These are phyloP conservation scores for Tretioscincus oriximinensis DNA, from an alignment of 2,113 vertebrate genomes.

Conservation along the genomic window DNA sequence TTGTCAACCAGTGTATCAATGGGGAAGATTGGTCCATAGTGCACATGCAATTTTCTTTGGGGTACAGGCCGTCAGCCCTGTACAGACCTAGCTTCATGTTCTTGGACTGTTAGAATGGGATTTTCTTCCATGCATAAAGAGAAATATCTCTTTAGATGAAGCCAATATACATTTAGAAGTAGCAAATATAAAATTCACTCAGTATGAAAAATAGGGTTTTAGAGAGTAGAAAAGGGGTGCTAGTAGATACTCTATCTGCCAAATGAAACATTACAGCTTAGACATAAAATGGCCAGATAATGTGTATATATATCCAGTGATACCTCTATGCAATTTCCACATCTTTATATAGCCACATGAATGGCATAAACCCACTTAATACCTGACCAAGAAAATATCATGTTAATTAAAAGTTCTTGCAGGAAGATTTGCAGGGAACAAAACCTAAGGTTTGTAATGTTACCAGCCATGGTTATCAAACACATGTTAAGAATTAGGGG, in stretches of 20 bases:
- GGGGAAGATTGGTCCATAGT: no score
- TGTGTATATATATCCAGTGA: not conserved
- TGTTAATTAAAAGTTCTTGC: not conserved
- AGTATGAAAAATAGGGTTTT: no score
- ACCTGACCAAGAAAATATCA: not conserved
- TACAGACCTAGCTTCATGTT: not conserved
- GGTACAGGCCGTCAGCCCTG: no score
- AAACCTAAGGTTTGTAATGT: not conserved
- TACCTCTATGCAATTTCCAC: no score
- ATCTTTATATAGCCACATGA: no score
- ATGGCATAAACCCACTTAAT: not conserved
- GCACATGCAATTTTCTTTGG: no score
- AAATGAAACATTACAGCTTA: not conserved
- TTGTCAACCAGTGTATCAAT: no score
- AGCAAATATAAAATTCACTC: not conserved
- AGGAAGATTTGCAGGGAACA: not conserved
- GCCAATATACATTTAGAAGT: not conserved
- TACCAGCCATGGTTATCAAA: not conserved
- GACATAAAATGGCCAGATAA: not conserved
- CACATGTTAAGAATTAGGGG: not conserved
- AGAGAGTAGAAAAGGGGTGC: not conserved
- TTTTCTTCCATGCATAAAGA: not conserved
- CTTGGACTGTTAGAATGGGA: not conserved
- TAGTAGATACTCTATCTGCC: not conserved
- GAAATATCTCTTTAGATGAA: not conserved